Percentiles rank a stretch among this genome's conserved stretches.
Evolutionary conservation across 2,113 vertebrate species (phyloP).

Genomic region (Microcebus griseorufus): DNA sequence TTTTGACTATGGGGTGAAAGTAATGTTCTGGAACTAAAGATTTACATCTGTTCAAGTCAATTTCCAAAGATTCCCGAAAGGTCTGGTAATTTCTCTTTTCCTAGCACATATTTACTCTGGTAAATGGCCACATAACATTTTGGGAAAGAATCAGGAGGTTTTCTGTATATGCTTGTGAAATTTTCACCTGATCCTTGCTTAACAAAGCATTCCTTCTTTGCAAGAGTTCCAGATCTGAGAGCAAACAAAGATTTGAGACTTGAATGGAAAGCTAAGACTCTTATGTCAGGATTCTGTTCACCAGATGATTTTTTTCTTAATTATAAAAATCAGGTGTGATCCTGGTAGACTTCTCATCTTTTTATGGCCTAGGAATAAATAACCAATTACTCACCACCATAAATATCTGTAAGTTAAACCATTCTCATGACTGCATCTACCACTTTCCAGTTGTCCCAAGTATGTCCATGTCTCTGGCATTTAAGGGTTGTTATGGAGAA

Average conservation of each 20-base stretch:
- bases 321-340: neutral
- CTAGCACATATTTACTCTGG: neutral
- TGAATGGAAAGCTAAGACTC: neutral
- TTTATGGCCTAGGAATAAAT: neutral
- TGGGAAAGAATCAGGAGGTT: neutral
- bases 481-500: neutral
- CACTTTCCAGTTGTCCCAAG: neutral
- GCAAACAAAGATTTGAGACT: neutral
- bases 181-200: neutral
- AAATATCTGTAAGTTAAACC: neutral
- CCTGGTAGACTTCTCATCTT: neutral
- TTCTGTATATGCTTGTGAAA: neutral
- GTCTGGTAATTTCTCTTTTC: neutral
- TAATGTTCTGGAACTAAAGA: neutral
- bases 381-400: neutral
- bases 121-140: neutral
- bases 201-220: neutral
- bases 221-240: neutral
- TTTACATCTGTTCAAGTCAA: neutral
- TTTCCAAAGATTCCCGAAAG: neutral
- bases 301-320: neutral
- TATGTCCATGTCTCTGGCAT: neutral
- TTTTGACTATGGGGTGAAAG: neutral
- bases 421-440: neutral
- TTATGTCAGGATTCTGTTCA: neutral